Base-by-base conservation (phyloP, 2,797 vertebrate genomes). In the Phoebastria nigripes region DNA sequence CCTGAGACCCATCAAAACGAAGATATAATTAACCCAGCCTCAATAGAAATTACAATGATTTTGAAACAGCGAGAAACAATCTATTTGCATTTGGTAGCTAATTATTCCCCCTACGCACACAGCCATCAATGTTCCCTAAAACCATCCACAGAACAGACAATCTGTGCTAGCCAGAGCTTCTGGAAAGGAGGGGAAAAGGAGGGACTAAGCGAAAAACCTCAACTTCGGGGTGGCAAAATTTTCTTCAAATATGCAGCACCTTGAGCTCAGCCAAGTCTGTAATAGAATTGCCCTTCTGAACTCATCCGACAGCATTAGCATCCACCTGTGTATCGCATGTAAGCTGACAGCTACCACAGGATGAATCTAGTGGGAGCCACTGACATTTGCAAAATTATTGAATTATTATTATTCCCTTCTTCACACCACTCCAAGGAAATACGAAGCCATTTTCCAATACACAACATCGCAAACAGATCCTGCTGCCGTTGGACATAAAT, bases 11-110 rank as follows among this genome's bases (percentile, higher is more conserved):
- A 82, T 93, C 74, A 82, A 93, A 94, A 78, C 2, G 2, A 93
- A 96, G 96, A 95, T 90, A 87, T 95, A 96, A 97, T 96, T 96
- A 97, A 94, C 63, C 79, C 90, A 84, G 79, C 93, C 87, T 92
- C 90, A 67, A 80, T 25, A 95, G 84, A 95, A 94, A 96, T 96
- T 74, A 94, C 91, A 95, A 91, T 91, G 77, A 91, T 95, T 96
- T 90, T 71, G 77, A 95, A 96, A 77, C 77, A 74, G 92, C 71
- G 63, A 90, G 92, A 96, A 93, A 82, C 86, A 94, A 92, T 84
- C 66, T 46, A 76, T 91, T 88, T 92, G 96, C 95, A 84, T 95
- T 94, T 86, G 92, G 87, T 66, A 83, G 93, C 89, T 95, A 86
- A 95, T 97, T 93, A 95, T 96, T 94, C 96, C 90, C 96, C 96